A percentile compares a stretch with the other conserved stretches of the same genome.
phyloP scores from a whole-genome alignment of 2,888 invertebrate genomes.

The Agrochola lychnidis region DNA sequence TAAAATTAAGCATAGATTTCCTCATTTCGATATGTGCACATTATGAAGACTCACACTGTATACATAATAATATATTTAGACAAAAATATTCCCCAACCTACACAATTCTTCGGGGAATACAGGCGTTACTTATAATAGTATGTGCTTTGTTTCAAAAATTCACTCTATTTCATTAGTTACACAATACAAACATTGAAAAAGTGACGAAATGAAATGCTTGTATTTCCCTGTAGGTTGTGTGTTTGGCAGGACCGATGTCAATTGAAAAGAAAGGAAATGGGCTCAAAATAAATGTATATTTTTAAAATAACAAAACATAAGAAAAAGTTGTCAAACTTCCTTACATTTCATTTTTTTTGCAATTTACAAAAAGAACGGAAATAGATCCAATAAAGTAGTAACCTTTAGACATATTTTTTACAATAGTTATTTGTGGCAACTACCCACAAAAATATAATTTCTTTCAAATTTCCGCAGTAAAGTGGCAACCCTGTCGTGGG shows the following conservation, averaged over 20 bases:
- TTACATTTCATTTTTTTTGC: no score
- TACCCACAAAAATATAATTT: constrained; percentile 32
- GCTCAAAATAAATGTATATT: background rate
- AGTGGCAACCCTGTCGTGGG: constrained; percentile 21
- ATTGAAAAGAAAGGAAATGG: background rate
- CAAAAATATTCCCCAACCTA: background rate
- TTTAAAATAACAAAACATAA: no score
- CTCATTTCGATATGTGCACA: no score
- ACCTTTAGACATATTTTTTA: background rate
- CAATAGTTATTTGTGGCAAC: constrained; percentile 39
- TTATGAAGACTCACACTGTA: no score
- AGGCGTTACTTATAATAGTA: no score
- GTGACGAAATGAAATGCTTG: background rate
- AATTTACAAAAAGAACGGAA: background rate
- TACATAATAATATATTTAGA: no score
- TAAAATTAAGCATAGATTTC: no score
- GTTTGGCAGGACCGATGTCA: constrained; percentile 9
- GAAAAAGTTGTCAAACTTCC: no score
- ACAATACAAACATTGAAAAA: background rate
- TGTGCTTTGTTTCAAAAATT: background rate
- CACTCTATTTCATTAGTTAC: background rate
- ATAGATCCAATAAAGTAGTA: background rate
- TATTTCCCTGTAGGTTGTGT: background rate
- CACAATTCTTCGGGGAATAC: background rate
- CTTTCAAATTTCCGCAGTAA: constrained; percentile 16